Conservation (phyloP, 2,888 invertebrate species). For the Phengaris arion region DNA sequence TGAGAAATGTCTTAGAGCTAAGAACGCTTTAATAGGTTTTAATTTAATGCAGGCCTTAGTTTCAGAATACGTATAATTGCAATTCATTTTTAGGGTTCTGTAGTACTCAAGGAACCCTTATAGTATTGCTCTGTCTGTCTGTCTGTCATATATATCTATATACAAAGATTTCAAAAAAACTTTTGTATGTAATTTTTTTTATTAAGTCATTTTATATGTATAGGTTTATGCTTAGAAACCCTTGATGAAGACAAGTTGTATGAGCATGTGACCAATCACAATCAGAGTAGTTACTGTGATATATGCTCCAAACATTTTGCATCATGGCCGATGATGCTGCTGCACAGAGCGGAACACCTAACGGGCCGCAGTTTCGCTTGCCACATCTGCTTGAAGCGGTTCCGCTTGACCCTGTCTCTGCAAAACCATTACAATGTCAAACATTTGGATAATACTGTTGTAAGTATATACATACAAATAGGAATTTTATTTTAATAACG, state of each 20-base stretch:
- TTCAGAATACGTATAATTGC: no score
- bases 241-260: background rate
- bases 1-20: no score
- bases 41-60: no score
- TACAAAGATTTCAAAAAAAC: no score
- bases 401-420: constrained; percentile 40
- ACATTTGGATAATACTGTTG: constrained; percentile 42
- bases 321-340: constrained; percentile 49
- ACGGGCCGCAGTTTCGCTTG: constrained; percentile 46
- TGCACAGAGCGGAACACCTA: constrained; percentile 55
- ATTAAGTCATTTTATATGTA: background rate
- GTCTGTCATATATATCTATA: no score
- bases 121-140: no score
- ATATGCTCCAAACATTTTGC: constrained; percentile 47
- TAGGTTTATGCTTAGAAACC: background rate
- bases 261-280: background rate
- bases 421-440: constrained; percentile 54
- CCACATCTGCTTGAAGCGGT: constrained; percentile 51
- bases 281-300: background rate
- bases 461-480: background rate
- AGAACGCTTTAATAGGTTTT: no score
- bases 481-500: no score
- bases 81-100: no score
- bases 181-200: no score
- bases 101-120: no score